Base-by-base conservation (phyloP, 2,113 vertebrate genomes). In the Chamaea fasciata region DNA sequence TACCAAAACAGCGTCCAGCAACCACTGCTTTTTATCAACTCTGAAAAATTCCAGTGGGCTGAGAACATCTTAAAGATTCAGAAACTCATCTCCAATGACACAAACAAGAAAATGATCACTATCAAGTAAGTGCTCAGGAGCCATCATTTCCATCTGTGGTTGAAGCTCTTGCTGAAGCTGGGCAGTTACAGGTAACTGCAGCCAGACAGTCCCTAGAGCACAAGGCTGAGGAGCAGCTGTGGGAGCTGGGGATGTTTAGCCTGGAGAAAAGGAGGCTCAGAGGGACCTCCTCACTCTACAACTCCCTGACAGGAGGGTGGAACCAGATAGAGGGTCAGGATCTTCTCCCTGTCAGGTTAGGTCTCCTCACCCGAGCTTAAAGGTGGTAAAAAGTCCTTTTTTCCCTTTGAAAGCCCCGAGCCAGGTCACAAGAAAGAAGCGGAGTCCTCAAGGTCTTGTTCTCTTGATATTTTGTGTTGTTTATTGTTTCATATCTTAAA, bases 1-100 rank as follows among this genome's bases (percentile, higher is more conserved):
- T 98, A 98, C 67, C 94, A 98, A 39, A 94, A 77, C 49, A 95
- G 91, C 15, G 86, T 99, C 71, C 98, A 98, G 91, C 99, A 99
- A 90, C 99, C 99, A 0, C 98, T 99, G 89, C 98, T 99, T 94
- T 99, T 99, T 94, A 98, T 99, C 95, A 99, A 99, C 97, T 99
- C 99, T 0, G 99, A 99, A 96, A 98, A 97, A 89, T 99, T 99
- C 95, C 99, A 99, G 89, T 99, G 98, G 98, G 97, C 95, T 14
- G 96, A 95, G 4, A 99, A 99, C 91, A 98, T 99, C 62, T 89
- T 94, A 26, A 98, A 98, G 87, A 99, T 99, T 96, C 98, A 94
- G 97, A 98, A 98, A 82, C 97, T 99, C 65, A 97, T 98, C 69
- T 98, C 96, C 3, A 95, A 95, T 10, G 96, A 95, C 47, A 96